Evolutionary conservation across 1,140 invertebrate genomes (phyloP).

Genomic region (Cephus cinctus): DNA sequence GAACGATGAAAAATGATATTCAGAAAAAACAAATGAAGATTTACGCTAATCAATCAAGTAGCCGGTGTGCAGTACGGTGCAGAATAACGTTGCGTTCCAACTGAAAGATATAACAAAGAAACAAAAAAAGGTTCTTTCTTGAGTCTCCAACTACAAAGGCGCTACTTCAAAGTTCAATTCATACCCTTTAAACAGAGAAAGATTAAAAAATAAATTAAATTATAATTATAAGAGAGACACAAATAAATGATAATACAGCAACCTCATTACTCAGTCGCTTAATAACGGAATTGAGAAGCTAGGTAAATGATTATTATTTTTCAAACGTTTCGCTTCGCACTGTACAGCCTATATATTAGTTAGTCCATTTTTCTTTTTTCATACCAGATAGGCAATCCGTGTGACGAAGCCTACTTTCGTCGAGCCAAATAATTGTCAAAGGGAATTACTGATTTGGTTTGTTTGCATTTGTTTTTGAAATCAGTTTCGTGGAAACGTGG

Average conservation of each 20-base stretch:
- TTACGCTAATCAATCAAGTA: slow-evolving; percentile 8
- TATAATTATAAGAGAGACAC: too few species aligned
- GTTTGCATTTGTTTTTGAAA: slow-evolving; percentile 8
- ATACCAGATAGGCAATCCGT: too few species aligned
- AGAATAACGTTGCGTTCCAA: slow-evolving; percentile 47
- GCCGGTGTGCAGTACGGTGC: slow-evolving; percentile 48
- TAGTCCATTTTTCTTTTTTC: too few species aligned
- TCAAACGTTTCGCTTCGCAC: too few species aligned
- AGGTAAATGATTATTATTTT: too few species aligned
- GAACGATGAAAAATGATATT: too few species aligned
- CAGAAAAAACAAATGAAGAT: too few species aligned
- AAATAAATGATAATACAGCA: too few species aligned
- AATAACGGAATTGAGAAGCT: neutral
- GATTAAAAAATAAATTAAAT: slow-evolving; percentile 19
- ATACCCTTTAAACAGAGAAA: neutral
- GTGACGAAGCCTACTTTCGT: slow-evolving; percentile 21
- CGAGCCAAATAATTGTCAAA: slow-evolving; percentile 33
- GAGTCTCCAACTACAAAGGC: slow-evolving; percentile 31
- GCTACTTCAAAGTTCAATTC: slow-evolving; percentile 26
- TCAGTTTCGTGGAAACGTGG: too few species aligned
- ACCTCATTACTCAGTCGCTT: neutral
- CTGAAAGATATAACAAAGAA: slow-evolving; percentile 26
- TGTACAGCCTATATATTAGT: too few species aligned
- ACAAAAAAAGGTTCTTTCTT: too few species aligned
- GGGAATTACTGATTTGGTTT: slow-evolving; percentile 9